Base-by-base conservation (phyloP, 2,888 invertebrate genomes). In the Luperina nickerlii region DNA sequence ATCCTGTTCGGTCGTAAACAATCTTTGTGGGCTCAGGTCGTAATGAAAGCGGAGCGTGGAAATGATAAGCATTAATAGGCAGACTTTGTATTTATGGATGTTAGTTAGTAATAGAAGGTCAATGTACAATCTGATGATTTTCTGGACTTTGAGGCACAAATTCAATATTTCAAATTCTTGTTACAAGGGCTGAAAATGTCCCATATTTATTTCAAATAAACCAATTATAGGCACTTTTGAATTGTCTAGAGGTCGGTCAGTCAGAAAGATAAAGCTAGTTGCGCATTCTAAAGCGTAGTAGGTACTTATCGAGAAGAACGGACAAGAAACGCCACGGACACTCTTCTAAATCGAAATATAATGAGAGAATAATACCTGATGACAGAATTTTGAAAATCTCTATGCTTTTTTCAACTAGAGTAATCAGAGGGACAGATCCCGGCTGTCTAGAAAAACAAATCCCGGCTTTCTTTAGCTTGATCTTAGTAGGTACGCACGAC, bases 1-100 rank as follows among this genome's bases (percentile, higher is more conserved):
- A 96, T 95, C 95, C 96, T 91, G 93, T 93, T 92, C 89, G 92
- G 92, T 93, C 91, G 94, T 96, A 96, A 96, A 96, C 95, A 95
- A 95, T 95, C 93, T 91, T 90, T 93, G 54, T 76, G 54, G 68
- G 82, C 11, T 45, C 13, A 48, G 79, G 89, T 78, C 76, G 8
- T 65, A 76, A 54, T 85, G 78, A 45, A 18, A 60, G 86, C 87
- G 89, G 74, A 48, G 54, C n/a, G 38, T 63, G 42, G 32, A 51
- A 38, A 60, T 48, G 32, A 69, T 79, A 9, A 27, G 27, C 62
- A 67, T n/a, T 18, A 67, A 42, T 1, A 51, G 6, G 65, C 11
- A 42, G 24, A 66, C 24, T 42, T 66, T 66, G 13, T 38, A 38
- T 65, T 11, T 11, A 7, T 38, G 13, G 13, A 38, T 38, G 24